Base-by-base conservation (phyloP, 2,113 vertebrate genomes). In the Xiphias gladius region DNA sequence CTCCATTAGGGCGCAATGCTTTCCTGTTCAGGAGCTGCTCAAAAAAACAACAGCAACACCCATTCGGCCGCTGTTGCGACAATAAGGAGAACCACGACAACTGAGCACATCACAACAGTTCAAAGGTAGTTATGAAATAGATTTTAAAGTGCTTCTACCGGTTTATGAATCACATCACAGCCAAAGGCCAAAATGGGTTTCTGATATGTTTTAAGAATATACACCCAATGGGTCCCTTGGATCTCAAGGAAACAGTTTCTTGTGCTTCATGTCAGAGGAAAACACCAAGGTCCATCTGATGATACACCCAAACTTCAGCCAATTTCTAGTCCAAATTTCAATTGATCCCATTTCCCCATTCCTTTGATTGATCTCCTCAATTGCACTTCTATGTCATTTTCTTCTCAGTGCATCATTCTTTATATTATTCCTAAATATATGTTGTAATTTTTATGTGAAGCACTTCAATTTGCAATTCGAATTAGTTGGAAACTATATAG, bases 211-310 rank as follows among this genome's bases (percentile, higher is more conserved):
- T 89, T 86, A 84, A 66, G 78, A 86, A 82, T 66, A 65, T 67
- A 12, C 67, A 86, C 41, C 72, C 82, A 64, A 58, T 66, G 67
- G 48, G 41, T 71, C 73, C 35, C 65, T 84, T 2, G 79, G 85
- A 91, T 89, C 84, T 88, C 30, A 70, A 28, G 54, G 64, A 74
- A 87, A 46, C 82, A 63, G 55, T 68, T 88, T 73, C 80, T 41
- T 63, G 20, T 61, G 80, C 86, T 82, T 79, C 57, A 28, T 30
- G 85, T 68, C 62, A 79, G 52, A 65, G 63, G 48, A 1, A 35
- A 58, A 73, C 64, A 68, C 65, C 5, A 28, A 50, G 16, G 16
- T 19, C 6, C 19, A 24, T 52, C 50, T 67, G 24, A 32, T 10
- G 59, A 72, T 20, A 5, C 48, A 26, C 13, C 22, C 6, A 8